These are phyloP conservation scores for Eidolon dupreanum DNA, from an alignment of 2,797 vertebrate genomes.

Conservation along the genomic window DNA sequence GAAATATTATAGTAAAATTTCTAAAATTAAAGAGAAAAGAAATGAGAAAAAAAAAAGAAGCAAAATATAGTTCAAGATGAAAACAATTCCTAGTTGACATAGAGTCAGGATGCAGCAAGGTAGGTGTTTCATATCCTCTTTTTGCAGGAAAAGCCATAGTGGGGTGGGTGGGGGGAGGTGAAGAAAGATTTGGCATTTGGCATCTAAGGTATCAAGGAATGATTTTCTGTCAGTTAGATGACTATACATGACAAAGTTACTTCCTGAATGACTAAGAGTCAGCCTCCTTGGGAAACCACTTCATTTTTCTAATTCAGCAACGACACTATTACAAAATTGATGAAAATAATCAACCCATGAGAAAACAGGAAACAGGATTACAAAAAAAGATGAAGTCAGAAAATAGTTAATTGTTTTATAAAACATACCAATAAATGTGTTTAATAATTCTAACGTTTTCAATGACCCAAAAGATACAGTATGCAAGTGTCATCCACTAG, in stretches of 20 bases:
- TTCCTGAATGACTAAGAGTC: not conserved
- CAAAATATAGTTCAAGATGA: not conserved
- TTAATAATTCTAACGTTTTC: not conserved
- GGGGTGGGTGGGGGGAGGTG: too few species aligned
- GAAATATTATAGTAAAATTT: not conserved
- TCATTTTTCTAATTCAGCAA: slow-evolving; percentile 6
- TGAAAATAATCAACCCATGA: not conserved
- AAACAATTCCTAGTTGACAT: not conserved
- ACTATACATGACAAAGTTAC: not conserved
- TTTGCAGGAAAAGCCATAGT: not conserved
- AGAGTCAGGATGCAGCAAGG: not conserved
- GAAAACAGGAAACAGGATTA: not conserved
- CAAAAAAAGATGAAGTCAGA: not conserved
- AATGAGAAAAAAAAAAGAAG: not conserved
- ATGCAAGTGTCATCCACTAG: not conserved
- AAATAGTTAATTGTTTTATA: not conserved
- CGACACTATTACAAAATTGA: not conserved
- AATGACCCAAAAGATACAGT: not conserved
- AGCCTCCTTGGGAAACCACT: not conserved
- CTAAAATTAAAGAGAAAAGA: slow-evolving; percentile 25
- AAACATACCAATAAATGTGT: not conserved
- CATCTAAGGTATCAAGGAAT: not conserved
- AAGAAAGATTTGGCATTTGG: not conserved
- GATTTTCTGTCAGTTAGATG: not conserved
- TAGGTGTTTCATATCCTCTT: not conserved